A percentile compares a stretch with the other conserved stretches of the same genome.
Conservation (phyloP, 1,140 invertebrate genomes). For the Piezodorus guildinii region DNA sequence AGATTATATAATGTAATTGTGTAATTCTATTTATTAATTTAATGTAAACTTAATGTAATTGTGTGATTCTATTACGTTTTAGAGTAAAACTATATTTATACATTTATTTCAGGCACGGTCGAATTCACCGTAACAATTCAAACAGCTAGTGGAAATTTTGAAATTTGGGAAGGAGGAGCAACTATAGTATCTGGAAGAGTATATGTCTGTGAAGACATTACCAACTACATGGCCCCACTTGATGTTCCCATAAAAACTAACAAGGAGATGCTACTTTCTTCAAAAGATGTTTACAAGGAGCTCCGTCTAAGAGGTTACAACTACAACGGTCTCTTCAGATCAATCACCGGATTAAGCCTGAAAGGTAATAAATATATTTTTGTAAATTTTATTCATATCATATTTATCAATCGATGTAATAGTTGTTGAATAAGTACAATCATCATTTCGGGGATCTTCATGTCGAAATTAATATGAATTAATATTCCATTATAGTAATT, state of each 20-base stretch:
- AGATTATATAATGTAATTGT: too few species aligned
- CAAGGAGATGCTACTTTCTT: not conserved
- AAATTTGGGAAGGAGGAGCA: slow-evolving; percentile 65
- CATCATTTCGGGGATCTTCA: too few species aligned
- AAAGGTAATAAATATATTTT: slow-evolving; percentile 33
- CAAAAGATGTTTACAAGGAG: slow-evolving; percentile 80
- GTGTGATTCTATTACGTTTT: not conserved
- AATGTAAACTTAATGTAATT: not conserved
- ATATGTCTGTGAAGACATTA: slow-evolving; percentile 38
- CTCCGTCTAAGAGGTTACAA: slow-evolving; percentile 81
- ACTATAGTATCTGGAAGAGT: slow-evolving; percentile 69
- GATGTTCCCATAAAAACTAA: slow-evolving; percentile 30
- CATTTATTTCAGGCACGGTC: slow-evolving; percentile 36
- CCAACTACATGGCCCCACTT: slow-evolving; percentile 34
- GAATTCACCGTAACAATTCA: slow-evolving; percentile 72
- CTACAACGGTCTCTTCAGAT: slow-evolving; percentile 67
- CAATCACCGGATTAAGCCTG: slow-evolving; percentile 40
- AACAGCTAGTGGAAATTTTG: slow-evolving; percentile 69
- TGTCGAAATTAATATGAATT: too few species aligned
- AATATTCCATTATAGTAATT: too few species aligned
- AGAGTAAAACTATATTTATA: not conserved
- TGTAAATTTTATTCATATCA: too few species aligned
- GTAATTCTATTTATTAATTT: too few species aligned
- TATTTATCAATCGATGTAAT: too few species aligned
- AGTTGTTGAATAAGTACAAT: not conserved